Percentiles rank a stretch among this genome's conserved stretches.
Evolutionary conservation across 2,797 vertebrate genomes (phyloP).

Genomic region (Hydrocynus forskahlii): DNA sequence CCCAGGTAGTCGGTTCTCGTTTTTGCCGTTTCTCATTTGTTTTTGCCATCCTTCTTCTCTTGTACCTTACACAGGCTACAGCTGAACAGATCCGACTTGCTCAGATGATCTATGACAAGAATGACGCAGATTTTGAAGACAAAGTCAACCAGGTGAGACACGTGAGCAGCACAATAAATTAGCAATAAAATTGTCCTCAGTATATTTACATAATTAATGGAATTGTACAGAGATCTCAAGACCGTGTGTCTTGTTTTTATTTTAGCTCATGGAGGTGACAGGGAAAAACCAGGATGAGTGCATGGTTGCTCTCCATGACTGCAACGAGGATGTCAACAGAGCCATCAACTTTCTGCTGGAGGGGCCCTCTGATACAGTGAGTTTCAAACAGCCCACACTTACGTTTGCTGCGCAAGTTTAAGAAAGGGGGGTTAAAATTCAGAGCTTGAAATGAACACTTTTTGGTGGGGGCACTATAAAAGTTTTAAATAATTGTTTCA

Average conservation of each 20-base stretch:
- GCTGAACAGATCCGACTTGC: slow-evolving; percentile 97
- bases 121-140: slow-evolving; percentile 93
- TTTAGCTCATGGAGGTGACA: slow-evolving; percentile 95
- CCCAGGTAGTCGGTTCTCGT: background rate
- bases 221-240: background rate
- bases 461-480: no score
- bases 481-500: no score
- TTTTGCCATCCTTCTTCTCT: background rate
- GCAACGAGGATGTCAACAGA: slow-evolving; percentile 95
- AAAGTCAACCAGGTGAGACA: slow-evolving; percentile 93
- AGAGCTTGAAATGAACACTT: no score
- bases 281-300: slow-evolving; percentile 97
- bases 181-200: background rate
- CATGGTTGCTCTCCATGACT: slow-evolving; percentile 95
- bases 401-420: background rate
- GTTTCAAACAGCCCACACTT: slow-evolving; percentile 18
- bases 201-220: background rate
- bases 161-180: background rate
- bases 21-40: background rate
- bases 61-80: slow-evolving; percentile 82
- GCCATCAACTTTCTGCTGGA: slow-evolving; percentile 96
- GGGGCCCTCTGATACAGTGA: slow-evolving; percentile 93
- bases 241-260: slow-evolving; percentile 6
- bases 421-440: background rate
- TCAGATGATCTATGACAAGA: slow-evolving; percentile 98